Evolutionary conservation across 2,888 invertebrate genomes (phyloP), one percentile per base, ranked within the genome.

Genomic region (Ornithoptera alexandrae): DNA sequence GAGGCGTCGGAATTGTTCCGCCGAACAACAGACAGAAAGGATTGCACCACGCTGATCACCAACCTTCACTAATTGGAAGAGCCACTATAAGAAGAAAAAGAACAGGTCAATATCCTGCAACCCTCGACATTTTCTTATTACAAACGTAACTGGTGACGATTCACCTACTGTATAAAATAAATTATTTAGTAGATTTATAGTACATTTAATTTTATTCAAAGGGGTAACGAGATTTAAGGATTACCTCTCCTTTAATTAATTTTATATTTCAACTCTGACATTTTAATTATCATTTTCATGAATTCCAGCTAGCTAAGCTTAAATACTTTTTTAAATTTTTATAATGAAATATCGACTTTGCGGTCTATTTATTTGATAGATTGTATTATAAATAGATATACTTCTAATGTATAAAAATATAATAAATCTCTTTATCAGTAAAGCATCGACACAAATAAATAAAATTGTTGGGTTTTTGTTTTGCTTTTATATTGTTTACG

Each of bases 221-320:
- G 60, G 60, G 60, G 22, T 36, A 60, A 60, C 60, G 60, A 60
- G 60, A 60, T 60, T 60, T 30, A 60, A 36, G 60, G 60, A 60
- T 60, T 60, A 60, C 60, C 15, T 60, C 60, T 36, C 60, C 24
- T 60, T 60, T 30, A 60, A 60, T 60, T 60, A 60, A 60, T 60
- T 30, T 60, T 60, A 30, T 60, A 60, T 30, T 60, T 60, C 60
- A 60, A 30, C 30, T 60, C 22, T 24, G 36, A 60, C 60, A 60
- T 60, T 60, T 60, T 60, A 60, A 36, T 60, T 60, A 36, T 12
- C 60, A 36, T 60, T 60, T 60, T 30, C 60, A 60, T 60, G 18
- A 60, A 60, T 60, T 60, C 18, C 15, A 60, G 17, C 36, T 60
- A 1, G 18, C 12, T 18, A 60, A 30, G 30, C 36, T 18, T 58